Conservation (phyloP, 2,797 vertebrate genomes). For the Eidolon dupreanum region DNA sequence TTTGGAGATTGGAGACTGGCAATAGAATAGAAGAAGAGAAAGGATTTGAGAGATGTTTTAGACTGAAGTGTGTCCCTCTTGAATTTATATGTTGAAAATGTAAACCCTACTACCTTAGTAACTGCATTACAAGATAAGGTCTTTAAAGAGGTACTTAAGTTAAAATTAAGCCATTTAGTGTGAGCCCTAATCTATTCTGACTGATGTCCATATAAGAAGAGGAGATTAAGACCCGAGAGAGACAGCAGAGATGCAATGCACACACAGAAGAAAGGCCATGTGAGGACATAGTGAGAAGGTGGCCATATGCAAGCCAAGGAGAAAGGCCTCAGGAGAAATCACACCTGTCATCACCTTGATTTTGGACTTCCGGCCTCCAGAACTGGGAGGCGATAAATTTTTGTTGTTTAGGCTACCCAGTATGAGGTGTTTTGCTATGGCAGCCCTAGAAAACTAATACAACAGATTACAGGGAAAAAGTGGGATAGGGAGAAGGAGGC, state of each 20-base stretch:
- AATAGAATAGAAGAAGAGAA: background rate
- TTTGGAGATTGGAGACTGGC: background rate
- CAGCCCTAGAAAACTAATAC: background rate
- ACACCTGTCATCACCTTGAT: background rate
- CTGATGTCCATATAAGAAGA: background rate
- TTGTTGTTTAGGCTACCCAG: background rate
- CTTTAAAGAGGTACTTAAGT: background rate
- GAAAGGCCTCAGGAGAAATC: background rate
- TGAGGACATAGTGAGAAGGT: background rate
- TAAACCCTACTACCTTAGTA: background rate
- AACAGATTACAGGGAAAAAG: background rate
- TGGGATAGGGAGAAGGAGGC: background rate
- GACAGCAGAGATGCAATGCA: background rate
- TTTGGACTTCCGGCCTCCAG: background rate
- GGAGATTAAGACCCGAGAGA: background rate
- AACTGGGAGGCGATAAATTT: background rate
- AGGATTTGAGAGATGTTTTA: background rate
- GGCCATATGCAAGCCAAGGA: background rate
- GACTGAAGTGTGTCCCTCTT: background rate
- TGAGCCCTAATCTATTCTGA: background rate
- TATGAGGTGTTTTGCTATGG: background rate
- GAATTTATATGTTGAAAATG: background rate
- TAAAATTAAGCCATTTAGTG: background rate
- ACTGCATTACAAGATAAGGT: background rate
- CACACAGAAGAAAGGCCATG: background rate